Evolutionary conservation across 2,888 invertebrate genomes (phyloP).

Genomic region (Ptilodon capucinus): DNA sequence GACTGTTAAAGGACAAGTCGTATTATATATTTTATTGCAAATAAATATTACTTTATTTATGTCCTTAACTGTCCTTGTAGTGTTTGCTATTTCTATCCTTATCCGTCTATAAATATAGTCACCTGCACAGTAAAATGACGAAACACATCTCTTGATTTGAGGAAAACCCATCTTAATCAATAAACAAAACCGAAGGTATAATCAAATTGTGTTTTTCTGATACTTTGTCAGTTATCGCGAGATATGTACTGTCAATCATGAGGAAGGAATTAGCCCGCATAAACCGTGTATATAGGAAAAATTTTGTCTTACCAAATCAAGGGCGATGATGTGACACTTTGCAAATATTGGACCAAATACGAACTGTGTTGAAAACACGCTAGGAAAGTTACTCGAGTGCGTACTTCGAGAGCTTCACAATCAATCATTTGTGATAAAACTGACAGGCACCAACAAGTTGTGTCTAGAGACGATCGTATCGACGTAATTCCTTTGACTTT

Average conservation of each 20-base stretch:
- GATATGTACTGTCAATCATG: not conserved
- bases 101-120: not conserved
- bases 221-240: not conserved
- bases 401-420: conserved; percentile 17
- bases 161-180: not conserved
- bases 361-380: conserved; percentile 11
- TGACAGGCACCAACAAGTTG: conserved; percentile 23
- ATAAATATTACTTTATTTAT: not conserved
- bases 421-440: conserved; percentile 38
- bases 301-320: conserved; percentile 3
- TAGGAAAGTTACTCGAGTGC: conserved; percentile 36
- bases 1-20: no score
- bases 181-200: not conserved
- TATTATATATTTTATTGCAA: not conserved
- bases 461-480: conserved; percentile 14
- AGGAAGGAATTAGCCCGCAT: not conserved
- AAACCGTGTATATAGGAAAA: conserved; percentile 1
- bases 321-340: conserved; percentile 5
- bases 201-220: not conserved
- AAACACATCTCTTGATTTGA: not conserved
- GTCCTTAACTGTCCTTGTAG: not conserved
- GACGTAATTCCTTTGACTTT: conserved; percentile 27
- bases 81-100: not conserved
- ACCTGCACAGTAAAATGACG: not conserved
- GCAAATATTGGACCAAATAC: conserved; percentile 8